These are phyloP conservation scores for Calidris pygmaea DNA, from an alignment of 2,113 vertebrate species.

Conservation along the genomic window DNA sequence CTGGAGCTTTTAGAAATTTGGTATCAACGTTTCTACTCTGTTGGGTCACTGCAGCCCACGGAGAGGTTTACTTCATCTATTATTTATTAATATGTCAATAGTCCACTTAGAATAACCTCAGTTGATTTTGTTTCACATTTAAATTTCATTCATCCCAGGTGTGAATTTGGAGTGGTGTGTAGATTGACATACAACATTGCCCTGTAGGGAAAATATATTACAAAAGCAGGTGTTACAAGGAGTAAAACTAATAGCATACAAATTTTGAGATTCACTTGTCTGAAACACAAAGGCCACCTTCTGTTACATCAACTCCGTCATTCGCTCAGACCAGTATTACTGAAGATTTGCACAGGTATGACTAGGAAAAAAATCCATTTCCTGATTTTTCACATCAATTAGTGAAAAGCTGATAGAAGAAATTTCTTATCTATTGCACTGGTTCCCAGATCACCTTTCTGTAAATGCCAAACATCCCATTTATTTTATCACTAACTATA, in stretches of 20 bases:
- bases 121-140: not conserved
- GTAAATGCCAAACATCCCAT: not conserved
- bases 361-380: not conserved
- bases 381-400: not conserved
- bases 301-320: not conserved
- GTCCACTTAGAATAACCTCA: not conserved
- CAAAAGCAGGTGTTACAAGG: not conserved
- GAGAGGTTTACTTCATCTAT: not conserved
- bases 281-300: not conserved
- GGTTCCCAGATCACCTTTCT: not conserved
- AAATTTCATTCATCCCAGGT: not conserved
- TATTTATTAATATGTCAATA: not conserved
- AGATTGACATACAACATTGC: not conserved
- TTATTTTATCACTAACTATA: constrained; percentile 8
- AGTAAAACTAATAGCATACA: not conserved
- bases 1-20: not conserved
- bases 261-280: not conserved
- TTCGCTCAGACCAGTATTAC: not conserved
- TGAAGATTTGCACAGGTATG: not conserved
- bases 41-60: not conserved
- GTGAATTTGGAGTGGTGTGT: not conserved
- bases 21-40: not conserved
- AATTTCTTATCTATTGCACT: not conserved
- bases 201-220: not conserved
- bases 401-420: not conserved